Base-by-base conservation (phyloP, 2,888 invertebrate species). In the Drosophila melanosoma region DNA sequence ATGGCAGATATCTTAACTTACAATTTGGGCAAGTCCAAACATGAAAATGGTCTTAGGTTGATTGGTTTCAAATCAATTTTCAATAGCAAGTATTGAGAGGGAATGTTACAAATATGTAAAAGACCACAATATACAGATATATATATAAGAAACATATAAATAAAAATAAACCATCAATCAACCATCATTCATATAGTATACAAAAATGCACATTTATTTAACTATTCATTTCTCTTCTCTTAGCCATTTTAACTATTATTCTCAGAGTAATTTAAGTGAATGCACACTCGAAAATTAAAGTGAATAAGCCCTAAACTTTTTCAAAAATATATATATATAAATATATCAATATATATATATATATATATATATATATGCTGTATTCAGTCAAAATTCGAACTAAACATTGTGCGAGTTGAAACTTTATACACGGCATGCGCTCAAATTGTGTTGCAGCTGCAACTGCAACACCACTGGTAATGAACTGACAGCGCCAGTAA, bases 391-490 rank as follows among this genome's bases (percentile, higher is more conserved):
- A 57, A 48, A 57, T 59, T 52, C 42, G 35, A 42, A 59, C 59
- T 59, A 12, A 45, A 45, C 17, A 52, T 26, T 20, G 23, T 32
- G 63, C 42, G 40, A 35, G 29, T 52, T 40, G 35, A 53, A 54
- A 61, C 45, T 66, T 54, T 40, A 49, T 67, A 48, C 32, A 36
- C 49, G 35, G 60, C 60, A 52, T 53, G 61, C 35, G 66, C 61
- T 53, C 77, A 82, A 73, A 76, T 68, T 76, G 75, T 40, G 66
- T 51, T 77, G 69, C 80, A 82, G 83, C 83, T 78, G 81, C 71
- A 67, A 67, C 60, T 49, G 20, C 45, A 56, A 33, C 48, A 36
- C 51, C 56, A 49, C 64, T 49, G 36, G 33, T 54, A 62, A 54
- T 58, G 58, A 58, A 51, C 58, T 58, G 64, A 26, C 57, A 49